Base-by-base conservation (phyloP, 1,140 invertebrate species). In the Leptinotarsa undecemlineata region DNA sequence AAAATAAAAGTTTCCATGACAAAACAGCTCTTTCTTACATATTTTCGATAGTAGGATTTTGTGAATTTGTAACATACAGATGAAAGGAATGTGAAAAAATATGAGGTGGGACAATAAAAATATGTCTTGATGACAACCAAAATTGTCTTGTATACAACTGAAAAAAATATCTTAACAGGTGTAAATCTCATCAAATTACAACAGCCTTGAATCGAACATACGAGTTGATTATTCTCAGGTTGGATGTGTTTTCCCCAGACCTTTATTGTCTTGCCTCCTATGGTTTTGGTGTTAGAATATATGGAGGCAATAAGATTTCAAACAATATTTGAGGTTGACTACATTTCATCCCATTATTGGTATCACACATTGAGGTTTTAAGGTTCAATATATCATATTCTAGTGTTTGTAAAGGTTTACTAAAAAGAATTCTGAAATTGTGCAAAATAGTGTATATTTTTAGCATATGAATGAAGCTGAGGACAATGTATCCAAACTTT, bases 21-120 rank as follows among this genome's bases (percentile, higher is more conserved):
- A 67, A n/a, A 33, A 47, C 67, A 74, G 73, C 73, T 74, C 73
- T 74, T 74, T 74, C 73, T 51, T 67, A 68, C 57, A 14, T 14
- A 15, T 51, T 68, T 21, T 13, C 73, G 51, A 61, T 68, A 66
- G 60, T 74, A 74, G 73, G 64, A 33, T 67, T n/a, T 67, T 57
- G n/a, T 57, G 15, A 57, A 57, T 17, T 57, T 57, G 33, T 42
- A 42, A 42, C 33, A 33, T 57, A 57, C 51, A n/a, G 3, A 51
- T 51, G 14, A 57, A 57, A 15, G 51, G 51, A 57, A 57, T 57
- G 15, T 57, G 51, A 57, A 57, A 57, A 42, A 15, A 57, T 57
- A 57, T 57, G 51, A 57, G 51, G 51, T 57, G 4, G n/a, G 51
- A 57, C 51, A 57, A 57, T 57, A 57, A 57, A 57, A 57, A 57